Evolutionary conservation across 1,140 invertebrate genomes (phyloP).

Genomic region (Charaxes varanes): DNA sequence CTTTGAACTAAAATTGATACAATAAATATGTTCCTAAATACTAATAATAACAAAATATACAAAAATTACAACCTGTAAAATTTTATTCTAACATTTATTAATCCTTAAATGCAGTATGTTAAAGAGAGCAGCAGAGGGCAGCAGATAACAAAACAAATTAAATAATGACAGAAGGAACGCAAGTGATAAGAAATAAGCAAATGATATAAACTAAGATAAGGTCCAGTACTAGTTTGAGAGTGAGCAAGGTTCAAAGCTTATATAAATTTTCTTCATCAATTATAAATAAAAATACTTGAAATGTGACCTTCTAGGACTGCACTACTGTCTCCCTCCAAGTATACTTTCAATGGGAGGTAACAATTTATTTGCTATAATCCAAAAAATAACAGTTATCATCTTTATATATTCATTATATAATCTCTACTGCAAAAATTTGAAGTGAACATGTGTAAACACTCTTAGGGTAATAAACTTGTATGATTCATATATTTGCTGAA

Average conservation of each 20-base stretch:
- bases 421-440: not conserved
- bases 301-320: constrained; percentile 14
- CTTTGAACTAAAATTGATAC: not conserved
- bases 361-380: constrained; percentile 2
- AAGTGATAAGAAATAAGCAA: constrained; percentile 40
- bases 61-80: constrained; percentile 15
- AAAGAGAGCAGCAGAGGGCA: constrained; percentile 27
- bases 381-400: constrained; percentile 6
- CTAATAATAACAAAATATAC: constrained; percentile 12
- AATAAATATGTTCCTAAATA: constrained; percentile 2
- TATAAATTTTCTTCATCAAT: constrained; percentile 1
- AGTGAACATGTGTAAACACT: not conserved
- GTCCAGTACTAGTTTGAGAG: constrained; percentile 7
- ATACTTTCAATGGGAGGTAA: constrained; percentile 3
- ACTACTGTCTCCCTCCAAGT: constrained; percentile 4
- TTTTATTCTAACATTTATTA: constrained; percentile 10
- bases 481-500: not conserved
- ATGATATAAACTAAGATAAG: constrained; percentile 29
- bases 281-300: constrained; percentile 6
- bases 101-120: constrained; percentile 39
- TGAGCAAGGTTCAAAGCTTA: not conserved
- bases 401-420: not conserved
- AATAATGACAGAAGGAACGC: constrained; percentile 10
- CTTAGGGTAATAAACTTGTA: not conserved
- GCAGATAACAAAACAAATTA: constrained; percentile 20